Base-by-base conservation (phyloP, 2,888 invertebrate species). In the Anaspis maculata region DNA sequence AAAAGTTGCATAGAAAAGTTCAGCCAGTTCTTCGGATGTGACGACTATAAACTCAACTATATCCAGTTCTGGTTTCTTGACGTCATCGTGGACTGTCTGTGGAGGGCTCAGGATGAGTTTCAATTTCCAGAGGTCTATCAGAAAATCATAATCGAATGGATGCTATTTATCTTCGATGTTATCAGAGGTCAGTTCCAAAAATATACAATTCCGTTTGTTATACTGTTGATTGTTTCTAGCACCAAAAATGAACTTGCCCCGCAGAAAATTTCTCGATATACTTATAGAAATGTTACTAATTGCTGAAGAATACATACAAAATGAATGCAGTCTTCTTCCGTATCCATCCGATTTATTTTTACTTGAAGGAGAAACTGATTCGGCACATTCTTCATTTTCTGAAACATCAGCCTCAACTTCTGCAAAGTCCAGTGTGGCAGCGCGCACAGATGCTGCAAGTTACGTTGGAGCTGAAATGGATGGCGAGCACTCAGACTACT, bases 61-160 rank as follows among this genome's bases (percentile, higher is more conserved):
- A 39, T 61, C 2, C 64, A 66, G 34, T 66, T 64, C 44, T 66
- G 66, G 66, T 59, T 66, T 37, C 36, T 66, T 32, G 66, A 66
- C 47, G 52, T 64, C 9, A 37, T 66, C 3, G 54, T 59, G 1
- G 66, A 66, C 46, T 63, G 63, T 36, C 38, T 66, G 10, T 66
- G 66, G 66, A 57, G 53, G 38, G 34, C 53, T 2, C 66, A 66
- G 40, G 66, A 66, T 44, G 61, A 62, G 30, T 66, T 49, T 43
- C 44, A 52, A 22, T 59, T 66, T 38, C 46, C 55, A 2, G 46
- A 49, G 9, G 32, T 46, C 3, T 48, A 59, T 21, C 66, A 66
- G 40, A 61, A 54, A 37, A 40, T 52, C 14, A 52, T 64, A 11
- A 33, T 66, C 29, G 51, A 54, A 29, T 66, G 66, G 66, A 31